Conservation (phyloP, 2,113 vertebrate genomes). For the Serinus canaria region DNA sequence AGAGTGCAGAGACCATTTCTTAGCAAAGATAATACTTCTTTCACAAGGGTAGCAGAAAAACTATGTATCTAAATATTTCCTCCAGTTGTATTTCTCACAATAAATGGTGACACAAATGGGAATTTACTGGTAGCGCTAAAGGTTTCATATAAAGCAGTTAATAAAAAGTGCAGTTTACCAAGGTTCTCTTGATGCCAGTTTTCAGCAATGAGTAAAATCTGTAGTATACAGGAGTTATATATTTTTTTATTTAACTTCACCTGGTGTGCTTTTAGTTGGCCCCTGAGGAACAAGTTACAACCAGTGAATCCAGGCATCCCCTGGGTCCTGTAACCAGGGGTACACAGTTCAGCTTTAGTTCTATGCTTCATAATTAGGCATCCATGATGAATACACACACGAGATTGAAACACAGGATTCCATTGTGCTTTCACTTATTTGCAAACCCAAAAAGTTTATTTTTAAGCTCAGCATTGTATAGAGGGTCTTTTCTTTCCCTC, state of each 20-base stretch:
- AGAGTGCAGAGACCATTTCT: background rate
- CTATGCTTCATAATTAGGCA: conserved; percentile 45
- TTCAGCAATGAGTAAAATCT: conserved; percentile 29
- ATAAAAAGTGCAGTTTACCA: background rate
- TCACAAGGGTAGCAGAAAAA: conserved; percentile 14
- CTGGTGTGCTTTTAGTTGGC: conserved; percentile 4
- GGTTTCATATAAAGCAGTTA: conserved; percentile 8
- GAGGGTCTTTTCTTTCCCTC: conserved; percentile 24
- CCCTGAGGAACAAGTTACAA: conserved; percentile 17
- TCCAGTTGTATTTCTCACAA: background rate
- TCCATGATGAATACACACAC: background rate
- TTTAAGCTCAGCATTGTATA: conserved; percentile 51
- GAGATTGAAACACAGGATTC: conserved; percentile 4
- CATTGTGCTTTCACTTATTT: conserved; percentile 52
- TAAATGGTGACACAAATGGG: background rate
- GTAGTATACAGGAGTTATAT: background rate
- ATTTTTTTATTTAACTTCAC: conserved; percentile 47
- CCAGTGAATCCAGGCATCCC: conserved; percentile 37
- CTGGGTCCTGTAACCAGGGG: conserved; percentile 27
- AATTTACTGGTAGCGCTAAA: conserved; percentile 40
- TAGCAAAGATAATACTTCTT: conserved; percentile 25
- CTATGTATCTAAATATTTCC: background rate
- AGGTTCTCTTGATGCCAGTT: conserved; percentile 13
- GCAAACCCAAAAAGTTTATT: conserved; percentile 46
- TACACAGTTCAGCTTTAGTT: conserved; percentile 40